phyloP scores from a whole-genome alignment of 64 coral and sea anemone species.

The Dendrophyllia cribrosa region DNA sequence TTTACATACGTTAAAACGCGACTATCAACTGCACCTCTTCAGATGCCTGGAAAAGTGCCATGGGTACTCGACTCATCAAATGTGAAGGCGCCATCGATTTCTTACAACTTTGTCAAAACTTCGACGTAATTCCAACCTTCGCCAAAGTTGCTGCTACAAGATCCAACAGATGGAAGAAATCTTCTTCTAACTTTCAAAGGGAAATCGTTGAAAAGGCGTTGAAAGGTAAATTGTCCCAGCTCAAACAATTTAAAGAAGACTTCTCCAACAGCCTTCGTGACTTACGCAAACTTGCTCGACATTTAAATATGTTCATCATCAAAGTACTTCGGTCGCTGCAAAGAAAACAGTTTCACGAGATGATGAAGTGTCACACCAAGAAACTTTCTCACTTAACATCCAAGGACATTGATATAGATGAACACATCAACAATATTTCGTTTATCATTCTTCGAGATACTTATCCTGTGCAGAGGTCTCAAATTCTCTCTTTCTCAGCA shows the following conservation, averaged over 20 bases:
- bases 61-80: constrained; percentile 11
- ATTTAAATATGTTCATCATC: constrained; percentile 16
- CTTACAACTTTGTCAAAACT: constrained; percentile 13
- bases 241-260: constrained; percentile 26
- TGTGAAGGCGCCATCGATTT: constrained; percentile 32
- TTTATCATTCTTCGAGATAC: constrained; percentile 29
- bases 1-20: not conserved
- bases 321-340: constrained; percentile 25
- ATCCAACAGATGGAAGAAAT: constrained; percentile 4
- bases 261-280: not conserved
- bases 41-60: constrained; percentile 41
- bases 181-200: not conserved
- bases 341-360: constrained; percentile 31
- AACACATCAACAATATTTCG: not conserved
- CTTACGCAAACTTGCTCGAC: not conserved
- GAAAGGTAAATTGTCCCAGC: not conserved
- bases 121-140: constrained; percentile 28
- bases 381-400: constrained; percentile 35
- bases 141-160: constrained; percentile 15
- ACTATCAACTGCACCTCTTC: constrained; percentile 11
- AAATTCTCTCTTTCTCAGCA: constrained; percentile 13
- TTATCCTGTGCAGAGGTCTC: not conserved
- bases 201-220: constrained; percentile 12
- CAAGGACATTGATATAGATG: not conserved
- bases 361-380: constrained; percentile 30